Evolutionary conservation across 2,888 invertebrate genomes (phyloP).

Genomic region (Dioctria rufipes): DNA sequence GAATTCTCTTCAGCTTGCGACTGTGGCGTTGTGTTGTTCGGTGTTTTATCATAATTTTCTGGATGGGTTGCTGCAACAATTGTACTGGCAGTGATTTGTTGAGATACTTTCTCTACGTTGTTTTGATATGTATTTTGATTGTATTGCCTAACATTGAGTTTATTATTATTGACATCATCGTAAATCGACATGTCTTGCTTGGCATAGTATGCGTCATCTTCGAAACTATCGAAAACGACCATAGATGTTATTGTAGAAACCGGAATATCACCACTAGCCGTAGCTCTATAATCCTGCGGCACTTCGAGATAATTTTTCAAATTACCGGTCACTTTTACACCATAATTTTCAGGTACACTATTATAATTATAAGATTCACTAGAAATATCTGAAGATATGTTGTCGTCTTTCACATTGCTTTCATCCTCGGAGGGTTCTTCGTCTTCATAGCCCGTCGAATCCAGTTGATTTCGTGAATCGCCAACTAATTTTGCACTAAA

Average conservation of each 20-base stretch:
- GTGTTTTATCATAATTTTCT: constrained; percentile 47
- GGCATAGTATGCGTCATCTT: constrained; percentile 66
- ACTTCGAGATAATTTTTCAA: background rate
- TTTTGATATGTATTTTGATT: constrained; percentile 67
- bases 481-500: constrained; percentile 80
- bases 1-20: constrained; percentile 35
- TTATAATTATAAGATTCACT: constrained; percentile 47
- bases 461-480: constrained; percentile 57
- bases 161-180: constrained; percentile 70
- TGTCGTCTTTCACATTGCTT: constrained; percentile 68
- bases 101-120: constrained; percentile 55
- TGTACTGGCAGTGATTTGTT: constrained; percentile 52
- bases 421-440: constrained; percentile 21
- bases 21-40: constrained; percentile 53
- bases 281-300: constrained; percentile 38
- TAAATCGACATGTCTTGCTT: constrained; percentile 70
- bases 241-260: constrained; percentile 56
- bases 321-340: constrained; percentile 11
- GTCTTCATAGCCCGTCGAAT: constrained; percentile 26
- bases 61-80: constrained; percentile 51
- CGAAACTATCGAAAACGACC: constrained; percentile 60
- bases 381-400: constrained; percentile 69
- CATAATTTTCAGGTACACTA: constrained; percentile 44
- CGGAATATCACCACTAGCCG: constrained; percentile 57
- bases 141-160: constrained; percentile 68